phyloP scores from a whole-genome alignment of 1,140 invertebrate species.

The Parasteatoda tepidariorum region DNA sequence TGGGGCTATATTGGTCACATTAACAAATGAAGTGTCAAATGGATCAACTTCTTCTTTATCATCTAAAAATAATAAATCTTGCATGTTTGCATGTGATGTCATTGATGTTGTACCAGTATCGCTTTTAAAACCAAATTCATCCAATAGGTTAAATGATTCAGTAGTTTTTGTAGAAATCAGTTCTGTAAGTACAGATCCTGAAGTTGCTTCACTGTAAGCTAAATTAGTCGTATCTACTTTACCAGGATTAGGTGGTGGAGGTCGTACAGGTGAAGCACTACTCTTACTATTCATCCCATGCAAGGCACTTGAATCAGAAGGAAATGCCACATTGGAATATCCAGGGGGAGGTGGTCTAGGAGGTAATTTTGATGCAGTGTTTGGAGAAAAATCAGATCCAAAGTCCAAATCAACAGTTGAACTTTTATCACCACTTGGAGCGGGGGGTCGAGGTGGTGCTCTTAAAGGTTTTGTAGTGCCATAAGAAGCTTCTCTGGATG shows the following conservation, averaged over 20 bases:
- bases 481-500: conserved; percentile 15
- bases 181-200: conserved; percentile 74
- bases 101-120: conserved; percentile 29
- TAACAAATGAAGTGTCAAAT: conserved; percentile 67
- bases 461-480: conserved; percentile 15
- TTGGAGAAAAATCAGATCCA: conserved; percentile 30
- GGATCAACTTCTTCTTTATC: conserved; percentile 64
- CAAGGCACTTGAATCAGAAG: conserved; percentile 55
- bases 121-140: conserved; percentile 68
- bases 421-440: conserved; percentile 35
- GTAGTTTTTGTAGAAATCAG: conserved; percentile 70
- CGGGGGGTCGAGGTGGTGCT: conserved; percentile 50
- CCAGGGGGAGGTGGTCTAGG: conserved; percentile 51
- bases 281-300: conserved; percentile 33
- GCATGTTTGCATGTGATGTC: conserved; percentile 60
- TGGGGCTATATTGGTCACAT: conserved; percentile 32
- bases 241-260: conserved; percentile 32
- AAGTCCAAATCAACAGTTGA: conserved; percentile 38
- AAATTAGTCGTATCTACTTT: not conserved
- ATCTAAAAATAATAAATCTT: conserved; percentile 60
- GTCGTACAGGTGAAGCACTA: conserved; percentile 42
- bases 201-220: not conserved
- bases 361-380: conserved; percentile 36
- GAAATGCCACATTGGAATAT: conserved; percentile 29
- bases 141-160: conserved; percentile 73